Evolutionary conservation across 1,140 invertebrate genomes (phyloP).

Genomic region (Frieseomelitta varia): DNA sequence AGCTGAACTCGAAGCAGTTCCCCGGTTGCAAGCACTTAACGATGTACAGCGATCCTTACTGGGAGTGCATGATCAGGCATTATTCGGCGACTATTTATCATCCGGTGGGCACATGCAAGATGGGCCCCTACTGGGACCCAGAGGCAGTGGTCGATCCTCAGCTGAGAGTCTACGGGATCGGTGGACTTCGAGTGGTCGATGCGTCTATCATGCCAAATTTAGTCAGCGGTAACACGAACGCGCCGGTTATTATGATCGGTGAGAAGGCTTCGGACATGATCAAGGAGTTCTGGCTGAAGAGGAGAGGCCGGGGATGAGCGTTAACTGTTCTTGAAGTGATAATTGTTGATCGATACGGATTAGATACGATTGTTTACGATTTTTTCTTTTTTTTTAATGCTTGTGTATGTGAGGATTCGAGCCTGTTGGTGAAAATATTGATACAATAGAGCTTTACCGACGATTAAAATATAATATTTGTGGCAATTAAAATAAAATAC

Average conservation of each 20-base stretch:
- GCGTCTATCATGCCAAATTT: conserved; percentile 93
- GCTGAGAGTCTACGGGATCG: conserved; percentile 90
- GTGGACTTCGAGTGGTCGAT: conserved; percentile 91
- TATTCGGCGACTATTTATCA: conserved; percentile 93
- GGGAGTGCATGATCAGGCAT: conserved; percentile 92
- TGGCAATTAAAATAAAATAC: too few species aligned
- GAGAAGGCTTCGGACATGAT: conserved; percentile 93
- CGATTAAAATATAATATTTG: too few species aligned
- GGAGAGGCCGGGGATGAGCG: conserved; percentile 32
- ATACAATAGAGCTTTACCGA: too few species aligned
- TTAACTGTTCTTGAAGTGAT: too few species aligned
- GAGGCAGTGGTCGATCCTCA: conserved; percentile 94
- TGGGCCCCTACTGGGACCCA: conserved; percentile 93
- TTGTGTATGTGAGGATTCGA: too few species aligned
- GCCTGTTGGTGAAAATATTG: too few species aligned
- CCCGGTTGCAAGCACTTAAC: conserved; percentile 87
- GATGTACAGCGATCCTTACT: conserved; percentile 88
- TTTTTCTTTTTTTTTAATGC: too few species aligned
- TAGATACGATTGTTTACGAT: too few species aligned
- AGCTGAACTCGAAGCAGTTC: conserved; percentile 86
- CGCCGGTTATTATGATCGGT: conserved; percentile 92
- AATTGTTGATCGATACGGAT: too few species aligned
- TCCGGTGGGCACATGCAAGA: conserved; percentile 95
- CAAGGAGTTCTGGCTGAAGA: conserved; percentile 89
- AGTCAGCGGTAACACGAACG: conserved; percentile 93